phyloP scores from a whole-genome alignment of 2,888 invertebrate species.

The Anticlea derivata region DNA sequence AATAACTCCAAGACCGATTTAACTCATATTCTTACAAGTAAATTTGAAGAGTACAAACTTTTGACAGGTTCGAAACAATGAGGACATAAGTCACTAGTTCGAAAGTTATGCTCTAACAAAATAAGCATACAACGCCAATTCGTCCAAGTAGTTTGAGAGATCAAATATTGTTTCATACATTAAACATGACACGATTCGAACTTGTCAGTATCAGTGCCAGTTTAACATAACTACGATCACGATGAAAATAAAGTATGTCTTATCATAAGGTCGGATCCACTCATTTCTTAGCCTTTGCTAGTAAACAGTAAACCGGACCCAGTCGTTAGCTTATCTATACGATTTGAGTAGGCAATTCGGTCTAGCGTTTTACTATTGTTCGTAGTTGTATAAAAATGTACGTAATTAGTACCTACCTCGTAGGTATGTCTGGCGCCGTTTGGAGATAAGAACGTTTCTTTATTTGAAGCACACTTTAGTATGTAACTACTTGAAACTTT shows the following conservation, averaged over 20 bases:
- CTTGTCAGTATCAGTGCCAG: too few relatives aligned
- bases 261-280: background rate
- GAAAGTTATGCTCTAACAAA: too few relatives aligned
- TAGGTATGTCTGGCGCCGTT: slow-evolving; percentile 17
- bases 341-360: slow-evolving; percentile 18
- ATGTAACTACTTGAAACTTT: background rate
- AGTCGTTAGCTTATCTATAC: slow-evolving; percentile 26
- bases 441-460: slow-evolving; percentile 17
- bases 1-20: too few relatives aligned
- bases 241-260: background rate
- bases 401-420: slow-evolving; percentile 6
- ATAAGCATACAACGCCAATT: too few relatives aligned
- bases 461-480: slow-evolving; percentile 5
- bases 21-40: too few relatives aligned
- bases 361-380: slow-evolving; percentile 18
- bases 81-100: too few relatives aligned
- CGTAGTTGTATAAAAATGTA: slow-evolving; percentile 13
- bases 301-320: slow-evolving; percentile 20
- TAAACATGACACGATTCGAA: too few relatives aligned
- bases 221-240: too few relatives aligned
- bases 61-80: too few relatives aligned
- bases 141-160: too few relatives aligned
- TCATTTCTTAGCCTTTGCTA: slow-evolving; percentile 3
- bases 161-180: too few relatives aligned
- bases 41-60: too few relatives aligned